Evolutionary conservation across 2,888 invertebrate genomes (phyloP).

Genomic region (Mellilla xanthometata): DNA sequence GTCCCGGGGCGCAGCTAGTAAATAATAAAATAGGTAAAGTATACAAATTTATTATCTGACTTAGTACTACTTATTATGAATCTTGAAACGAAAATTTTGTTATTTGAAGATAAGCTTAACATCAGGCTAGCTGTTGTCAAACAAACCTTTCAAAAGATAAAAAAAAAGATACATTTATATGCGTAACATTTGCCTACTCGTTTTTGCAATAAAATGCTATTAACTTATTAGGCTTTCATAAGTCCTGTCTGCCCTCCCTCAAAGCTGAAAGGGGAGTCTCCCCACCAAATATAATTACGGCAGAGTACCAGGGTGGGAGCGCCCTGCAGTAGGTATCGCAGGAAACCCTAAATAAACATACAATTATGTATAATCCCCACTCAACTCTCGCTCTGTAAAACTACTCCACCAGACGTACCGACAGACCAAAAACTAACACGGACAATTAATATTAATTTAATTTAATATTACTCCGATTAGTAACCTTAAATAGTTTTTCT

Average conservation of each 20-base stretch:
- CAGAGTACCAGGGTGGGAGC: conserved; percentile 54
- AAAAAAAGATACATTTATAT: no score
- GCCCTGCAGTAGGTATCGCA: conserved; percentile 39
- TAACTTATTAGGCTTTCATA: conserved; percentile 9
- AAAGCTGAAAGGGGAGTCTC: conserved; percentile 27
- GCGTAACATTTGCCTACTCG: no score
- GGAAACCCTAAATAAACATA: conserved; percentile 69
- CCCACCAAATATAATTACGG: conserved; percentile 55
- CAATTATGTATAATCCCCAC: conserved; percentile 57
- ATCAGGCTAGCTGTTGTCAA: no score
- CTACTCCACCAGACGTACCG: conserved; percentile 46
- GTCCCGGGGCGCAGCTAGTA: no score
- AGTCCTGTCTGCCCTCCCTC: conserved; percentile 5
- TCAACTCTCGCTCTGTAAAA: conserved; percentile 57
- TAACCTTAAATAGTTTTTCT: conserved; percentile 3
- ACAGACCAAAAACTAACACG: conserved; percentile 35
- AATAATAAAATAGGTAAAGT: no score
- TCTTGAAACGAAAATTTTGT: no score
- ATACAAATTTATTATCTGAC: no score
- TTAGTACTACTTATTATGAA: no score
- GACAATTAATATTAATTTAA: no score
- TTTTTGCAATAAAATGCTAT: background rate
- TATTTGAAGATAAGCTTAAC: no score
- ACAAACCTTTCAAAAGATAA: no score
- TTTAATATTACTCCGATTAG: no score